Percentiles rank a stretch among this genome's conserved stretches.
Conservation (phyloP, 2,797 vertebrate species). For the Poeciliopsis turneri region DNA sequence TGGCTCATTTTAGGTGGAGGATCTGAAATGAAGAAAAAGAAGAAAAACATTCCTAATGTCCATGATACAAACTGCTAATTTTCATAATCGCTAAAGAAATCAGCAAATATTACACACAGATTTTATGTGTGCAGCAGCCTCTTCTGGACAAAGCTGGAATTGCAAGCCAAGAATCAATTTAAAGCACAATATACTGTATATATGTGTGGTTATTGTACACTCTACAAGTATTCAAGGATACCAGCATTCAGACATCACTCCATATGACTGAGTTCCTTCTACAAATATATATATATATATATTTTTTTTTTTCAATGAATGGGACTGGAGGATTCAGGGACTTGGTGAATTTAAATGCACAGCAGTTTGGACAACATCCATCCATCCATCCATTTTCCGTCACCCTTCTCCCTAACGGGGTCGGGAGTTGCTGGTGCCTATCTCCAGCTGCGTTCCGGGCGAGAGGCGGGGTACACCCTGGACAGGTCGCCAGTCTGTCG, state of each 20-base stretch:
- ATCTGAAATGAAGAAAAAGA: background rate
- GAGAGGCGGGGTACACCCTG: no score
- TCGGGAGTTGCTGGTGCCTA: no score
- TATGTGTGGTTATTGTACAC: background rate
- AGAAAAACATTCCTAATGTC: background rate
- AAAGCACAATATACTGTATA: no score
- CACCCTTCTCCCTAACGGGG: no score
- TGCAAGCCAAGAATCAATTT: background rate
- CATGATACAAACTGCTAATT: background rate
- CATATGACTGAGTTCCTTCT: background rate
- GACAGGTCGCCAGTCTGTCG: no score
- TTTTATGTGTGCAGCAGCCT: constrained; percentile 44
- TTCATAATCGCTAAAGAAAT: background rate
- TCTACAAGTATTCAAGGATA: background rate
- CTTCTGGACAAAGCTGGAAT: constrained; percentile 55
- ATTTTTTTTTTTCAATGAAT: background rate
- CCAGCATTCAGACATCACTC: background rate
- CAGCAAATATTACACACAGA: background rate
- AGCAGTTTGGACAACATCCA: background rate
- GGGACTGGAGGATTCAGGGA: background rate
- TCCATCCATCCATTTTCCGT: no score
- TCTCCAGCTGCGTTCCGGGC: no score
- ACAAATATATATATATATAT: no score
- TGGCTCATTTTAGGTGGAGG: background rate
- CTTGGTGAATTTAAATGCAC: background rate